These are phyloP conservation scores for Dasysyrphus albostriatus DNA, from an alignment of 2,888 invertebrate genomes.

Conservation along the genomic window DNA sequence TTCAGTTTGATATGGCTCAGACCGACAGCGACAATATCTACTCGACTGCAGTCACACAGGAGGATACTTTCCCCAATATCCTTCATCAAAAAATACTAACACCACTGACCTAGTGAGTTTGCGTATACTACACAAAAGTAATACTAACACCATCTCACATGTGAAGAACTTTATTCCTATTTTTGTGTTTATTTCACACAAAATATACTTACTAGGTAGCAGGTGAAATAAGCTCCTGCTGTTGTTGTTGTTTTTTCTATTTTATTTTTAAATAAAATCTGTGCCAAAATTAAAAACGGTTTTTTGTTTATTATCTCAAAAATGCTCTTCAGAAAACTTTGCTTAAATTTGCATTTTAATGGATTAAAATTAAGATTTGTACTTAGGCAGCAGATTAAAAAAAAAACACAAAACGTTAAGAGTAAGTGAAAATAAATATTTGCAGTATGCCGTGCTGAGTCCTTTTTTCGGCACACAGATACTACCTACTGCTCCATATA, in stretches of 20 bases:
- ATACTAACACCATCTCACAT: constrained; percentile 50
- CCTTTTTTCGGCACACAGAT: constrained; percentile 42
- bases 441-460: constrained; percentile 25
- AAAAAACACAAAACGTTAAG: constrained; percentile 20
- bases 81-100: constrained; percentile 8
- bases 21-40: constrained; percentile 35
- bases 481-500: constrained; percentile 10
- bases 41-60: constrained; percentile 12
- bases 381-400: constrained; percentile 18
- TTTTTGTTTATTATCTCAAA: constrained; percentile 38
- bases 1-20: not conserved
- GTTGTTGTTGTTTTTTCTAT: not conserved
- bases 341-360: constrained; percentile 48
- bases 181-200: constrained; percentile 42
- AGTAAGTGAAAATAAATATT: constrained; percentile 48
- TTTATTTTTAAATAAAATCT: not conserved
- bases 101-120: constrained; percentile 58
- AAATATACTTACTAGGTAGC: not conserved
- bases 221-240: constrained; percentile 41
- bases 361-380: constrained; percentile 42
- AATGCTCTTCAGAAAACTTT: constrained; percentile 20
- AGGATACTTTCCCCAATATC: constrained; percentile 61
- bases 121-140: constrained; percentile 67
- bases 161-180: constrained; percentile 43
- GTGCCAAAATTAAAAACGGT: constrained; percentile 7